A percentile compares a stretch with the other conserved stretches of the same genome.
These are phyloP conservation scores for Lamprologus lemairii DNA, from an alignment of 2,113 vertebrate genomes.

Conservation along the genomic window DNA sequence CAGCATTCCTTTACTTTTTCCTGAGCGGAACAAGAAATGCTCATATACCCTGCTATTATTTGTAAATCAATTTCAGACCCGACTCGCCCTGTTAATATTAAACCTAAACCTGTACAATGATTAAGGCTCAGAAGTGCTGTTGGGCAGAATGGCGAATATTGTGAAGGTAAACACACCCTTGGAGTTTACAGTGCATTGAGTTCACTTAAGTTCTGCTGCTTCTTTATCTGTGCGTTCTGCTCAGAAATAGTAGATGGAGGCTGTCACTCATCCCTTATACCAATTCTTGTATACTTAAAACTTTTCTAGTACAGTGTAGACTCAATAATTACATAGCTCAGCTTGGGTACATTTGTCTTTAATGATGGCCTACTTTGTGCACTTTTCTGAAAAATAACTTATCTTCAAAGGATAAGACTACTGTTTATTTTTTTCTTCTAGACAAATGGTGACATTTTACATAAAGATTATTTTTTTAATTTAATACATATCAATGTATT, in stretches of 20 bases:
- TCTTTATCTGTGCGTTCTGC: neutral
- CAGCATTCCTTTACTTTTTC: neutral
- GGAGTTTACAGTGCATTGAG: neutral
- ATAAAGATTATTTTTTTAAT: fast-evolving
- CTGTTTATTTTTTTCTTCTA: neutral
- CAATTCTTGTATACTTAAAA: neutral
- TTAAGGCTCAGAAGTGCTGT: neutral
- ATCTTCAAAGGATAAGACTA: neutral
- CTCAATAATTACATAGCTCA: neutral
- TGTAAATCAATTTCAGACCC: neutral
- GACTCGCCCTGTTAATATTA: neutral
- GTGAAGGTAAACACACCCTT: neutral
- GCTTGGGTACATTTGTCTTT: neutral
- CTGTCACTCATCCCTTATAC: neutral
- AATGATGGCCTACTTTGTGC: neutral
- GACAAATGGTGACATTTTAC: neutral
- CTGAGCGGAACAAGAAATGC: neutral
- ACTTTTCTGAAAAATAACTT: neutral
- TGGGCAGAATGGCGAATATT: neutral
- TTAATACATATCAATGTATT: neutral
- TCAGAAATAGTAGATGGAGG: neutral
- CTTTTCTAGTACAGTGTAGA: neutral
- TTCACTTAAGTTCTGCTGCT: neutral
- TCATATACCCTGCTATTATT: neutral
- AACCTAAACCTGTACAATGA: neutral